These are phyloP conservation scores for Pheosia tremula DNA, from an alignment of 2,888 invertebrate species.

Conservation along the genomic window DNA sequence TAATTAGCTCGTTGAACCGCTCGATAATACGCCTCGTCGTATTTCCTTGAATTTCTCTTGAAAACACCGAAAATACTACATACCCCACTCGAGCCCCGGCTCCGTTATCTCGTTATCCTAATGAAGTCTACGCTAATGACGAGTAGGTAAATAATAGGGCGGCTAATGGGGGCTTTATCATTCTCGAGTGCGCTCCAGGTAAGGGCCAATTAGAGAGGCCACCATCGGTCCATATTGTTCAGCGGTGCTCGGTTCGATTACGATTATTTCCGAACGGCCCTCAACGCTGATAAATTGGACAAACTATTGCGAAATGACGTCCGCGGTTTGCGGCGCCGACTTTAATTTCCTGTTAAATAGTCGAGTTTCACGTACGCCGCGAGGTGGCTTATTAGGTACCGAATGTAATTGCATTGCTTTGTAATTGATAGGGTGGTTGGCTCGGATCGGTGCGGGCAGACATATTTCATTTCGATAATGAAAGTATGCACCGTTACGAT, in stretches of 20 bases:
- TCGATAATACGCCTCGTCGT: constrained; percentile 51
- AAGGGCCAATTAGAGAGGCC: constrained; percentile 84
- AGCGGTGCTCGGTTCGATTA: constrained; percentile 80
- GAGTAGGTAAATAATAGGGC: constrained; percentile 85
- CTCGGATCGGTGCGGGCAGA: constrained; percentile 25
- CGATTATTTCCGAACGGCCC: constrained; percentile 81
- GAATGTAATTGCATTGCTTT: constrained; percentile 45
- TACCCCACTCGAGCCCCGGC: constrained; percentile 67
- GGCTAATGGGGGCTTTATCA: constrained; percentile 85
- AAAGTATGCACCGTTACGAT: constrained; percentile 35
- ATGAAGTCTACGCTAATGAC: constrained; percentile 85
- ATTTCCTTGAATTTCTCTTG: constrained; percentile 64
- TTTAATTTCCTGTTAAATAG: constrained; percentile 74
- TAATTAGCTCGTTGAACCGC: constrained; percentile 63
- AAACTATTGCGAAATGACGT: constrained; percentile 81
- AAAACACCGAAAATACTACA: constrained; percentile 76
- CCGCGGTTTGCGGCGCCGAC: constrained; percentile 69
- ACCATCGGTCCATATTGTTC: constrained; percentile 84
- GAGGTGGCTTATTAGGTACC: constrained; percentile 44
- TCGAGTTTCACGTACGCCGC: constrained; percentile 51
- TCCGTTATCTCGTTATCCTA: constrained; percentile 85
- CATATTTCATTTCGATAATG: constrained; percentile 46
- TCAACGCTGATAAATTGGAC: constrained; percentile 82
- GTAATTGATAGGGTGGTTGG: constrained; percentile 42
- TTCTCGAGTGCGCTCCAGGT: constrained; percentile 84